These are phyloP conservation scores for Conomelus anceps DNA, from an alignment of 2,888 invertebrate genomes.

Conservation along the genomic window DNA sequence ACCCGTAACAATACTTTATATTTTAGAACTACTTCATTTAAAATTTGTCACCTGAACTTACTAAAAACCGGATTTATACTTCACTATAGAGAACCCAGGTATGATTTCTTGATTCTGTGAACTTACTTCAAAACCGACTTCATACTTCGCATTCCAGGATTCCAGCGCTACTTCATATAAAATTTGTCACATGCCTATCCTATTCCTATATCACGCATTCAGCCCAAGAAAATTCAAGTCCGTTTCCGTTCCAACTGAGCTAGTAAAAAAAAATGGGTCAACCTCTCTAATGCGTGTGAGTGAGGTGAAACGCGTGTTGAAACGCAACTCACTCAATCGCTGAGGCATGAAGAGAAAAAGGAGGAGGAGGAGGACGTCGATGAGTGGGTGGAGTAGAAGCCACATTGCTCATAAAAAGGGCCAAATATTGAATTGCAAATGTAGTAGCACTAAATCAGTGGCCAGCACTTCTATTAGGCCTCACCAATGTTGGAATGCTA, in stretches of 20 bases:
- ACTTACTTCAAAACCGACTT: background rate
- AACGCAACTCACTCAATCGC: background rate
- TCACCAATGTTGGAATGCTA: background rate
- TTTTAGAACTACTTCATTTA: too few relatives aligned
- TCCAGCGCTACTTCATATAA: background rate
- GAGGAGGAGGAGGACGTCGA: background rate
- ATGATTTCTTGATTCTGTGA: background rate
- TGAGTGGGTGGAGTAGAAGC: background rate
- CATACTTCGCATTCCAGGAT: background rate
- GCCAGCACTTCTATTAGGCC: background rate
- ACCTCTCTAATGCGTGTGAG: background rate
- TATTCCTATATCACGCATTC: background rate
- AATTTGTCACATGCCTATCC: background rate
- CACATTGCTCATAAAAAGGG: background rate
- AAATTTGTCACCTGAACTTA: too few relatives aligned
- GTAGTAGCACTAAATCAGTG: background rate
- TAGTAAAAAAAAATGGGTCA: background rate
- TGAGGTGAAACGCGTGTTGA: background rate
- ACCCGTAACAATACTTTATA: too few relatives aligned
- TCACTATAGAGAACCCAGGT: background rate
- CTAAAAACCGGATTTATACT: too few relatives aligned
- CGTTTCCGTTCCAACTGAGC: background rate
- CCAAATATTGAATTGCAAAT: conserved; percentile 10
- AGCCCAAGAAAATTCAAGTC: background rate
- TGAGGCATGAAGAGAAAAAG: background rate